Percentiles rank a stretch among this genome's conserved stretches.
Evolutionary conservation across 1,140 invertebrate species (phyloP).

Genomic region (Alviniconcha marisindica): DNA sequence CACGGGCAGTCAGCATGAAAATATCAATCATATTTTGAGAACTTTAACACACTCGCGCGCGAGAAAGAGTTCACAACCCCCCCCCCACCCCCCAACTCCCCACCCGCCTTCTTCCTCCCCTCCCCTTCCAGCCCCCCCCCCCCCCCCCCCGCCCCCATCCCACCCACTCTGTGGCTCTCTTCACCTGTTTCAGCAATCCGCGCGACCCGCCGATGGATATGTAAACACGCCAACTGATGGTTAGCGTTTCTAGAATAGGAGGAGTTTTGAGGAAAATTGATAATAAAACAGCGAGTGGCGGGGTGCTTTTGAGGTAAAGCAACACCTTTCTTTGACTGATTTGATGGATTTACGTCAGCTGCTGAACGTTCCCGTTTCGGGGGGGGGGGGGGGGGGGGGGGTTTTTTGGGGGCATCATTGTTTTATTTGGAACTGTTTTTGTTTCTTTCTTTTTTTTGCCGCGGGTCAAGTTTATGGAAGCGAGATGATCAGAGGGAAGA

Average conservation of each 20-base stretch:
- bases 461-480: too few relatives aligned
- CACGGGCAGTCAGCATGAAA: background rate
- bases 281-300: slow-evolving; percentile 16
- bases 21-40: slow-evolving; percentile 27
- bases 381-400: background rate
- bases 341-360: slow-evolving; percentile 30
- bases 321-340: background rate
- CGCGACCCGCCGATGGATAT: background rate
- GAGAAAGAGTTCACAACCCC: background rate
- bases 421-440: too few relatives aligned
- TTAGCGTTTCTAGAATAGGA: background rate
- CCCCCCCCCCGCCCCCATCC: background rate
- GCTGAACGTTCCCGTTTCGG: background rate
- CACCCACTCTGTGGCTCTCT: background rate
- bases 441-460: too few relatives aligned
- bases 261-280: slow-evolving; percentile 22
- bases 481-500: too few relatives aligned
- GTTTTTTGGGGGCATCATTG: background rate
- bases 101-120: background rate
- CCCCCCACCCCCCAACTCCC: background rate
- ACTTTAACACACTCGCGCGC: background rate
- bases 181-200: background rate
- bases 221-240: background rate
- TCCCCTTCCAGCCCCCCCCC: background rate
- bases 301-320: background rate